A percentile compares a stretch with the other conserved stretches of the same genome.
Conservation (phyloP, 2,888 invertebrate genomes). For the Ecliptopera silaceata region DNA sequence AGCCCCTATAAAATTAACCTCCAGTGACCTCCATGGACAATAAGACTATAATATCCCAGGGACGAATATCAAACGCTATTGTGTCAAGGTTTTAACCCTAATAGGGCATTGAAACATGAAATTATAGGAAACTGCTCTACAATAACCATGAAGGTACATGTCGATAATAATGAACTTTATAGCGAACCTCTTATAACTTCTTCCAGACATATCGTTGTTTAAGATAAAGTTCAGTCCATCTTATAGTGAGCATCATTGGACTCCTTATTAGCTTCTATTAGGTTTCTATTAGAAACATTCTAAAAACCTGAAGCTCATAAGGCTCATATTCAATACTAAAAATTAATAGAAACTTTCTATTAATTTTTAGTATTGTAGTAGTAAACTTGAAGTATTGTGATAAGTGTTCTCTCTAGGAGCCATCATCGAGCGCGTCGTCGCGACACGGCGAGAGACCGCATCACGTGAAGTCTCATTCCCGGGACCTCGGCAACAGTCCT, state of each 20-base stretch:
- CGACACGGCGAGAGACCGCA: constrained; percentile 72
- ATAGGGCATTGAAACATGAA: background rate
- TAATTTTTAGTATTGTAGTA: too few species aligned
- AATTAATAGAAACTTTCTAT: too few species aligned
- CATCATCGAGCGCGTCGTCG: constrained; percentile 64
- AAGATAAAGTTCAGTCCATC: too few species aligned
- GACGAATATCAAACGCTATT: constrained; percentile 2
- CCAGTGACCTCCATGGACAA: constrained; percentile 11
- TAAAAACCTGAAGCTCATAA: too few species aligned
- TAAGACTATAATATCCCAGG: constrained; percentile 3
- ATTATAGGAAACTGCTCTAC: background rate
- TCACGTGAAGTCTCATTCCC: constrained; percentile 76
- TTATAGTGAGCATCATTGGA: too few species aligned
- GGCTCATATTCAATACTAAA: too few species aligned
- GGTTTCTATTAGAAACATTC: too few species aligned
- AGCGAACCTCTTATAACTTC: too few species aligned
- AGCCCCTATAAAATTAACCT: background rate
- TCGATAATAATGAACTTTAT: too few species aligned
- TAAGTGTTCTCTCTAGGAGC: constrained; percentile 54
- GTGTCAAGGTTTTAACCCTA: background rate
- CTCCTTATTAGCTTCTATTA: too few species aligned
- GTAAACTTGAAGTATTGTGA: background rate
- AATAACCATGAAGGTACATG: too few species aligned
- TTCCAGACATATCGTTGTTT: too few species aligned
- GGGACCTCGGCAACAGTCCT: constrained; percentile 73